Conservation (phyloP, 2,888 invertebrate species). For the Tenthredo notha region DNA sequence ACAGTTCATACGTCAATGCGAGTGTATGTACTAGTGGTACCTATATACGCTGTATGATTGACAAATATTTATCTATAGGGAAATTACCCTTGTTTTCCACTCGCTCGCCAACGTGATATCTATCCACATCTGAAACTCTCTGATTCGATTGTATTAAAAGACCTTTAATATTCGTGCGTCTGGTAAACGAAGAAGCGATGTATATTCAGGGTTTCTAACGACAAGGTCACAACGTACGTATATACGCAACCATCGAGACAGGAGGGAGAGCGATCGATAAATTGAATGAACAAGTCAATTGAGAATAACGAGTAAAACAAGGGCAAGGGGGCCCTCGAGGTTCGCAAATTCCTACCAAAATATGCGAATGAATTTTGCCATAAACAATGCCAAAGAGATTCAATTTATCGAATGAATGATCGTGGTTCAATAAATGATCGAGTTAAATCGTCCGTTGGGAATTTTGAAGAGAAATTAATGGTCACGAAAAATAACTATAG, state of each 20-base stretch:
- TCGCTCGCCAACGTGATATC: not conserved
- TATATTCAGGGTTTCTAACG: not conserved
- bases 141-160: not conserved
- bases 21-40: not conserved
- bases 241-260: not conserved
- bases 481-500: not conserved
- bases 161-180: not conserved
- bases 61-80: not conserved
- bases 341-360: not conserved
- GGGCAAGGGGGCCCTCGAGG: not conserved
- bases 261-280: not conserved
- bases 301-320: constrained; percentile 16
- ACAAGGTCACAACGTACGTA: constrained; percentile 19
- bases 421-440: not conserved
- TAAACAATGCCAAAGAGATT: constrained; percentile 4
- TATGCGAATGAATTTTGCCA: not conserved
- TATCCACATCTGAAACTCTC: not conserved
- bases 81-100: not conserved
- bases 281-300: constrained; percentile 22
- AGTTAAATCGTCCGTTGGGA: not conserved
- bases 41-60: not conserved
- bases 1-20: not conserved
- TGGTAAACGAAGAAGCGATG: not conserved
- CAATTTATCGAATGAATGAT: not conserved
- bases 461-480: not conserved